Evolutionary conservation across 2,113 vertebrate genomes (phyloP).

Genomic region (Reinhardtius hippoglossoides): DNA sequence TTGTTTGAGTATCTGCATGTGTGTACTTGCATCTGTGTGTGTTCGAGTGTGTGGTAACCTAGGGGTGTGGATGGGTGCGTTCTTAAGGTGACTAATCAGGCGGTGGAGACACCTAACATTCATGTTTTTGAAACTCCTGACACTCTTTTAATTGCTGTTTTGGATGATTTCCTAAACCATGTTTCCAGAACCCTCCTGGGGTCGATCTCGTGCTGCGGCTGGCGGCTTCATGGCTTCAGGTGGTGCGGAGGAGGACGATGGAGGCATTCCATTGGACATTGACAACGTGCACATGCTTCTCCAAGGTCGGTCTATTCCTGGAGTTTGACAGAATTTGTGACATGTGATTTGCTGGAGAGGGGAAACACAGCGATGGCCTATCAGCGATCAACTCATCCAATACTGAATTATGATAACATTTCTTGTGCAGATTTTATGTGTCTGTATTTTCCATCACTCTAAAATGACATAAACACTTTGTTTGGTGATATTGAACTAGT

Average conservation of each 20-base stretch:
- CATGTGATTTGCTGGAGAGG: conserved; percentile 4
- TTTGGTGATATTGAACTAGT: rapidly evolving
- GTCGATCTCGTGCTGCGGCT: background rate
- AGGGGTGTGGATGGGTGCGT: conserved; percentile 51
- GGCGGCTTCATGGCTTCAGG: conserved; percentile 73
- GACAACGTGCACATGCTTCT: conserved; percentile 78
- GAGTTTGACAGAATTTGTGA: conserved; percentile 16
- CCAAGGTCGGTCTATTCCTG: conserved; percentile 76
- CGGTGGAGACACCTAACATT: conserved; percentile 9
- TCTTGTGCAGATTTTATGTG: too few species aligned
- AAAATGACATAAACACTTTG: too few species aligned
- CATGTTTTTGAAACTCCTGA: background rate
- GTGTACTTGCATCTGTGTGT: conserved; percentile 44
- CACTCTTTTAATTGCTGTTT: background rate
- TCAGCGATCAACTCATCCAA: too few species aligned
- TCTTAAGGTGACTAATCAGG: conserved; percentile 43
- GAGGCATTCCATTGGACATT: conserved; percentile 70
- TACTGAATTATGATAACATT: too few species aligned
- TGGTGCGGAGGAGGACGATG: conserved; percentile 51
- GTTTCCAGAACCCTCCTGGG: background rate
- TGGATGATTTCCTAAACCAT: background rate
- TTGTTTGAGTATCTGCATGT: conserved; percentile 47
- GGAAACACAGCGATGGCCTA: too few species aligned
- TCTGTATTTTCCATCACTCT: too few species aligned
- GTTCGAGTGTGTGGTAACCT: background rate